Percentiles rank a stretch among this genome's conserved stretches.
phyloP scores from a whole-genome alignment of 2,888 invertebrate genomes.

The Smittia sp. region DNA sequence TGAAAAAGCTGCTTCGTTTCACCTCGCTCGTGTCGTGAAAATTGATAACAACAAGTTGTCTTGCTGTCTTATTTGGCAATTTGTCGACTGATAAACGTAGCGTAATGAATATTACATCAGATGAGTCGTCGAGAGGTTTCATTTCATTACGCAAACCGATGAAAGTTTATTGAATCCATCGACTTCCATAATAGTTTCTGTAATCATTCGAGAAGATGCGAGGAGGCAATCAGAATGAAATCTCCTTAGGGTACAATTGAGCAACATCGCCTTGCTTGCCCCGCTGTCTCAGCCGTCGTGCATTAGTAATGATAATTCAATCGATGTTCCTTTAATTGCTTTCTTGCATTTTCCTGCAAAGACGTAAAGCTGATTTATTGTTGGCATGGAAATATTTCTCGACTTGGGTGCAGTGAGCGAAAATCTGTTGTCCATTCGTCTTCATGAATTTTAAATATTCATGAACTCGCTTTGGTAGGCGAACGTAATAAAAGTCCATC shows the following conservation, averaged over 20 bases:
- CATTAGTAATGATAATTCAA: slow-evolving; percentile 34
- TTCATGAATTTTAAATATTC: slow-evolving; percentile 36
- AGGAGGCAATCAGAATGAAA: slow-evolving; percentile 16
- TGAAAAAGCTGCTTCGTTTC: neutral
- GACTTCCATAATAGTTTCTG: neutral
- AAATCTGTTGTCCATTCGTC: slow-evolving; percentile 35
- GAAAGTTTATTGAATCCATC: slow-evolving; percentile 36
- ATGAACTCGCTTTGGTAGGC: neutral
- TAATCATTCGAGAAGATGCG: slow-evolving; percentile 5
- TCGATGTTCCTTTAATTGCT: slow-evolving; percentile 34
- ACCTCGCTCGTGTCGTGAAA: slow-evolving; percentile 3
- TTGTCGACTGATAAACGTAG: neutral
- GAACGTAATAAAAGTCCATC: slow-evolving; percentile 26
- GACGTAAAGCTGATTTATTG: slow-evolving; percentile 35
- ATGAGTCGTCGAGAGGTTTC: neutral
- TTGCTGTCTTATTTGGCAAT: neutral
- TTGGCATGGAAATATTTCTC: neutral
- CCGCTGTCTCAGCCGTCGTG: neutral
- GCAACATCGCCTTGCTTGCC: neutral
- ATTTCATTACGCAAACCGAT: slow-evolving; percentile 11
- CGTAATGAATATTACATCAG: slow-evolving; percentile 14
- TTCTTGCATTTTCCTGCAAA: slow-evolving; percentile 30
- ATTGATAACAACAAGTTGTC: slow-evolving; percentile 20
- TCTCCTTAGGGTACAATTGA: slow-evolving; percentile 34
- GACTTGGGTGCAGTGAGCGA: neutral